phyloP scores from a whole-genome alignment of 2,113 vertebrate genomes.

The Chaenocephalus aceratus region DNA sequence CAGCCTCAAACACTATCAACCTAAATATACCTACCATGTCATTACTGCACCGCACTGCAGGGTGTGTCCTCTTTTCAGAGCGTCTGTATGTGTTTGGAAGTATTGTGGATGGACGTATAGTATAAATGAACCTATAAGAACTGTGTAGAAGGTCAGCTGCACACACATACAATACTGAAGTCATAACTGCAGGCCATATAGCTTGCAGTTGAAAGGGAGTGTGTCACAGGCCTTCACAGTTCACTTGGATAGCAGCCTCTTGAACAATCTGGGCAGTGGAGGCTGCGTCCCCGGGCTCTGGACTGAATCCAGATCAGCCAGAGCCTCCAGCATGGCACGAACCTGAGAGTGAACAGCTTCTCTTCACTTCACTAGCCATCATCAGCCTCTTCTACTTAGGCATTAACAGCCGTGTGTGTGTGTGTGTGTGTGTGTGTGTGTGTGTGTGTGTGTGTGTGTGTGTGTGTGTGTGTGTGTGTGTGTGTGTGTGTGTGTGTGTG shows the following conservation, averaged over 20 bases:
- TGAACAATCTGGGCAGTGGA: conserved; percentile 42
- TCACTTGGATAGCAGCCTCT: conserved; percentile 30
- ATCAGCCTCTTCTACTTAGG: conserved; percentile 41
- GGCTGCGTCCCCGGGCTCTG: conserved; percentile 25
- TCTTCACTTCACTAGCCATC: conserved; percentile 55
- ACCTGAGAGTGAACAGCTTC: conserved; percentile 48
- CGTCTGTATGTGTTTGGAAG: conserved; percentile 13
- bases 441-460: too few relatives aligned
- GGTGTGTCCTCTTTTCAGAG: conserved; percentile 55
- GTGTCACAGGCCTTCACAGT: conserved; percentile 8
- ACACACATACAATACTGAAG: background rate
- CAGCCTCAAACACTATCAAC: conserved; percentile 56
- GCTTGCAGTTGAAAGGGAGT: background rate
- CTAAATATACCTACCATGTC: conserved; percentile 59
- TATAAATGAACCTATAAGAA: conserved; percentile 8
- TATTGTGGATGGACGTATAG: conserved; percentile 17
- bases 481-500: too few relatives aligned
- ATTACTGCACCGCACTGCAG: conserved; percentile 66
- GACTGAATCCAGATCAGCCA: conserved; percentile 49
- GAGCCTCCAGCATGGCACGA: conserved; percentile 32
- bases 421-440: conserved; percentile 13
- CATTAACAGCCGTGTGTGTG: conserved; percentile 47
- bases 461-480: too few relatives aligned
- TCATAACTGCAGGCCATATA: background rate
- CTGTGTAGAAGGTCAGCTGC: background rate